phyloP scores from a whole-genome alignment of 2,888 invertebrate genomes.

The Endomychus coccineus region DNA sequence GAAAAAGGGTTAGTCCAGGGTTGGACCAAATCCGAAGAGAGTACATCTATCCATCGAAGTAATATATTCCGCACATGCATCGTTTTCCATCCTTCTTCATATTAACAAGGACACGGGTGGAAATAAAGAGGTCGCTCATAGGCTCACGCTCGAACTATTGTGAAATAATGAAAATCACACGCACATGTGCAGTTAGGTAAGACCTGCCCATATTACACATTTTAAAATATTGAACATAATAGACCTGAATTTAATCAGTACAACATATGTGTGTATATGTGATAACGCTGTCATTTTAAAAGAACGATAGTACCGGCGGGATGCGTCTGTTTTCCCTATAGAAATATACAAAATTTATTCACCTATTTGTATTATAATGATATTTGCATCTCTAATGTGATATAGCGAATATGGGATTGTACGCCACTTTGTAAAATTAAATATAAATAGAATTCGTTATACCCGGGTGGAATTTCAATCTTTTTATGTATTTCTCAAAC shows the following conservation, averaged over 20 bases:
- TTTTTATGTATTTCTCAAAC: too few species aligned
- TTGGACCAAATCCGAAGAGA: constrained; percentile 13
- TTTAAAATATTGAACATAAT: constrained; percentile 33
- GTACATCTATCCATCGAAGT: constrained; percentile 9
- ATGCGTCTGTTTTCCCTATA: constrained; percentile 37
- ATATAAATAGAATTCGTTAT: too few species aligned
- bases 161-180: constrained; percentile 36
- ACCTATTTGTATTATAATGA: constrained; percentile 34
- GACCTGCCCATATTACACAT: constrained; percentile 31
- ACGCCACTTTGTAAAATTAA: not conserved
- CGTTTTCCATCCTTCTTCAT: too few species aligned
- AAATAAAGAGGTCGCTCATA: too few species aligned
- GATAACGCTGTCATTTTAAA: constrained; percentile 43
- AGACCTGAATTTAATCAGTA: constrained; percentile 41
- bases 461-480: too few species aligned
- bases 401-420: too few species aligned
- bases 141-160: too few species aligned
- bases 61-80: too few species aligned
- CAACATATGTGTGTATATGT: constrained; percentile 37
- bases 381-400: constrained; percentile 26
- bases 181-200: constrained; percentile 31
- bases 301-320: constrained; percentile 44
- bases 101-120: too few species aligned
- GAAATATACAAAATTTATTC: constrained; percentile 40
- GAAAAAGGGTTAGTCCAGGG: constrained; percentile 33